Evolutionary conservation across 2,797 vertebrate genomes (phyloP).

Genomic region (Ambastaia sidthimunki): DNA sequence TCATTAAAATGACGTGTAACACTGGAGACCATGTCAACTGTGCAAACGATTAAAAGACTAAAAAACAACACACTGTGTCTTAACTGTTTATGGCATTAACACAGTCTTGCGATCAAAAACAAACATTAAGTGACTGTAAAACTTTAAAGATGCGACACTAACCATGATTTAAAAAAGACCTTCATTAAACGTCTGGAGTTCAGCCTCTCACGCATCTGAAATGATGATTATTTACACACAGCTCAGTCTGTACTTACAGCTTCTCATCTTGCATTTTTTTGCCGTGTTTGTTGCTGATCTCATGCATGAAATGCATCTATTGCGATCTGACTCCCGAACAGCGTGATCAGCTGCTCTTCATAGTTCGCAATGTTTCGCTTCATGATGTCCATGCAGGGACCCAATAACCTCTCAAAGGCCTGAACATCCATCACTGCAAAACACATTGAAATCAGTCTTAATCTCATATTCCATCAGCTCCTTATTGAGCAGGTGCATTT

Average conservation of each 20-base stretch:
- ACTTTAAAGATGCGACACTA: constrained; percentile 4
- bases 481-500: too few relatives aligned
- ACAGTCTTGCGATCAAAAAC: not conserved
- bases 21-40: constrained; percentile 31
- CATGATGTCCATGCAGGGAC: constrained; percentile 99
- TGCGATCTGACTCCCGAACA: constrained; percentile 96
- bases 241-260: constrained; percentile 80
- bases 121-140: constrained; percentile 25
- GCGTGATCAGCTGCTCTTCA: constrained; percentile 93
- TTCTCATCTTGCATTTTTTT: constrained; percentile 72
- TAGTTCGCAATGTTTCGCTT: constrained; percentile 99
- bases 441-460: constrained; percentile 33
- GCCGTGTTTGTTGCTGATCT: constrained; percentile 65
- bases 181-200: constrained; percentile 18
- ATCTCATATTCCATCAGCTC: too few relatives aligned
- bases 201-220: constrained; percentile 44
- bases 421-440: constrained; percentile 92
- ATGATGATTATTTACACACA: constrained; percentile 54
- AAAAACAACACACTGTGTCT: constrained; percentile 9
- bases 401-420: constrained; percentile 97
- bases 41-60: constrained; percentile 18
- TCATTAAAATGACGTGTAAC: constrained; percentile 1
- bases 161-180: constrained; percentile 20
- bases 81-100: constrained; percentile 13
- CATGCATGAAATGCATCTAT: constrained; percentile 89